Evolutionary conservation across 2,113 vertebrate genomes (phyloP).

Genomic region (Urocolius indicus): DNA sequence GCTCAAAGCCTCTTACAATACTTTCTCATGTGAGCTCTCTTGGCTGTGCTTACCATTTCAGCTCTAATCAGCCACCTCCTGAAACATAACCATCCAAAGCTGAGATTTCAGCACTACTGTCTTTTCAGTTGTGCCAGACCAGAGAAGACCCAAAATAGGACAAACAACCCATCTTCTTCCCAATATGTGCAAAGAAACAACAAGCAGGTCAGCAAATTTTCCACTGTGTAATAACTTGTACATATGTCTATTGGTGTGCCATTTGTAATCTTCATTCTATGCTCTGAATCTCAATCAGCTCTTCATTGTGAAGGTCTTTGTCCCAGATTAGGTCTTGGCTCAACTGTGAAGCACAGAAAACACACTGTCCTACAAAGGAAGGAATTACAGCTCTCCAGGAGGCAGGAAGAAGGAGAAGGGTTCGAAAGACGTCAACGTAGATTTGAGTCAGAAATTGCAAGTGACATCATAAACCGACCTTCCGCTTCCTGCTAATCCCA

Average conservation of each 20-base stretch:
- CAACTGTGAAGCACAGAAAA: slow-evolving; percentile 6
- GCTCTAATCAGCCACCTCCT: not conserved
- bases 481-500: slow-evolving; percentile 71
- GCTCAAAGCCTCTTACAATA: not conserved
- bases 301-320: not conserved
- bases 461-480: slow-evolving; percentile 47
- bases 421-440: slow-evolving; percentile 27
- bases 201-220: not conserved
- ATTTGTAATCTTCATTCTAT: not conserved
- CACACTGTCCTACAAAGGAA: slow-evolving; percentile 41
- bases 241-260: not conserved
- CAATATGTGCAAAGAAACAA: not conserved
- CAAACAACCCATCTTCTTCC: not conserved
- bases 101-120: not conserved
- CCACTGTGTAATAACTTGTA: not conserved
- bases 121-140: not conserved
- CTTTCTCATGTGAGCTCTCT: not conserved
- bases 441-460: slow-evolving; percentile 59
- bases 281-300: not conserved
- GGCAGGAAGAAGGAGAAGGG: slow-evolving; percentile 56
- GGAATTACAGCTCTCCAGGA: slow-evolving; percentile 27
- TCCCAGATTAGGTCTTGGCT: slow-evolving; percentile 1
- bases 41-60: not conserved
- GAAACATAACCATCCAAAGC: not conserved
- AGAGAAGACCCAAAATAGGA: not conserved